These are phyloP conservation scores for Scolanthus callimorphus DNA, from an alignment of 92 coral and sea anemone species.

Conservation along the genomic window DNA sequence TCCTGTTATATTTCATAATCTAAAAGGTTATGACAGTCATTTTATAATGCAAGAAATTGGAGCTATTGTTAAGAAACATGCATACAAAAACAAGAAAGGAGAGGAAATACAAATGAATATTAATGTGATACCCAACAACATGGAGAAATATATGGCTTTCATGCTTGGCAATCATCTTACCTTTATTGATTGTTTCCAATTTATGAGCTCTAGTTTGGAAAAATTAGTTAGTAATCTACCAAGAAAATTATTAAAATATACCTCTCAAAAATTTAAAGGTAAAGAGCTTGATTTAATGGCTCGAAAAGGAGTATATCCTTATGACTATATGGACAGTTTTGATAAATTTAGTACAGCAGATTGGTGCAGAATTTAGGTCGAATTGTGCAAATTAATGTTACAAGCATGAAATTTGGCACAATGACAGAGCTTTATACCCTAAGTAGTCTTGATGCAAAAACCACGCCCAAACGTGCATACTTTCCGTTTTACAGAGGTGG, in stretches of 20 bases:
- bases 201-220: slow-evolving; percentile 24
- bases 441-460: no score
- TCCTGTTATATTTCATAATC: slow-evolving; percentile 24
- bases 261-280: not conserved
- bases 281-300: slow-evolving; percentile 7
- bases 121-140: slow-evolving; percentile 17
- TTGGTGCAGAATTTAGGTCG: no score
- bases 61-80: not conserved
- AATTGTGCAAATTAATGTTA: no score
- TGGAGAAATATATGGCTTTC: slow-evolving; percentile 29
- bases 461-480: no score
- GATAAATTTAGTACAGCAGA: slow-evolving; percentile 9
- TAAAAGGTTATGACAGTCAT: slow-evolving; percentile 5
- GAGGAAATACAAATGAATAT: not conserved
- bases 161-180: slow-evolving; percentile 21
- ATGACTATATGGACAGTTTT: slow-evolving; percentile 21
- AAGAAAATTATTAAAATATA: slow-evolving; percentile 9
- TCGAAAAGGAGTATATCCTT: slow-evolving; percentile 40
- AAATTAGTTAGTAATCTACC: slow-evolving; percentile 24
- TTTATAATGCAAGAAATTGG: slow-evolving; percentile 29
- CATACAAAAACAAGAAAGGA: slow-evolving; percentile 5
- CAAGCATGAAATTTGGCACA: no score
- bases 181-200: slow-evolving; percentile 44
- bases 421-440: no score
- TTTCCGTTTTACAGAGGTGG: no score